These are phyloP conservation scores for Sebastes kiyomatsui DNA, from an alignment of 2,797 vertebrate species.

Conservation along the genomic window DNA sequence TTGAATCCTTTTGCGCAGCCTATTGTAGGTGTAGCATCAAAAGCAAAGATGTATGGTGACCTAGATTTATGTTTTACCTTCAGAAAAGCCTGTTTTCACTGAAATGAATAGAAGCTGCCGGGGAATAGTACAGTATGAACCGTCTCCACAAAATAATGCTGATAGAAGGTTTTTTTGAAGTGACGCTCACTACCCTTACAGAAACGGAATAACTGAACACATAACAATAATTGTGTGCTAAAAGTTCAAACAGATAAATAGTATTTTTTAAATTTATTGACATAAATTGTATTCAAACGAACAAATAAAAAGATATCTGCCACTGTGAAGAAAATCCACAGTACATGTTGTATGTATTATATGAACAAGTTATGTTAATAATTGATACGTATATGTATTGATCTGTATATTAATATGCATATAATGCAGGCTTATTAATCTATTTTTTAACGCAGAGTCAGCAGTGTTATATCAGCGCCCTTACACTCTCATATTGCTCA, in stretches of 20 bases:
- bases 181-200: background rate
- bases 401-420: background rate
- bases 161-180: constrained; percentile 23
- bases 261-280: background rate
- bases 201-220: background rate
- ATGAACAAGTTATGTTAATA: background rate
- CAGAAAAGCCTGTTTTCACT: constrained; percentile 9
- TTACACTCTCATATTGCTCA: background rate
- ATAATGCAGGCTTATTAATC: background rate
- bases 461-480: background rate
- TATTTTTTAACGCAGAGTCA: background rate
- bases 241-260: background rate
- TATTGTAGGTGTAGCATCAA: constrained; percentile 32
- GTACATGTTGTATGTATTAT: background rate
- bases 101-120: background rate
- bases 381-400: background rate
- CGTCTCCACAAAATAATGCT: constrained; percentile 2
- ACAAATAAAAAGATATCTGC: background rate
- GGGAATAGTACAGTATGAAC: background rate
- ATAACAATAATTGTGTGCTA: background rate
- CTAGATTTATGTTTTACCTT: constrained; percentile 43
- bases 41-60: constrained; percentile 44
- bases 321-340: background rate
- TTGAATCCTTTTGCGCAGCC: constrained; percentile 25
- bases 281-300: background rate